Conservation (phyloP, 2,888 invertebrate genomes). For the Dynastes grantii region DNA sequence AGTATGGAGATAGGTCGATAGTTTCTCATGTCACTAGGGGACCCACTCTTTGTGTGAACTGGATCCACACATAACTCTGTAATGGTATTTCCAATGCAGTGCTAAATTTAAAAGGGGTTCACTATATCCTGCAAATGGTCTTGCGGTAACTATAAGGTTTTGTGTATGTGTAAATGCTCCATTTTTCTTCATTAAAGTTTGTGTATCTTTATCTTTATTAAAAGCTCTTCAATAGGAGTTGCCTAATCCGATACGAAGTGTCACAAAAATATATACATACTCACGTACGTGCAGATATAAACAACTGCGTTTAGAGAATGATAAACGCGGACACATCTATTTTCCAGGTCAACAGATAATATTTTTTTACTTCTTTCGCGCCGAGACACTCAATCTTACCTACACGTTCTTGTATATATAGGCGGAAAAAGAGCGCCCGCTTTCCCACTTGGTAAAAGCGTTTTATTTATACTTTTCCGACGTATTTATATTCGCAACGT, state of each 20-base stretch:
- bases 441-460: conserved; percentile 40
- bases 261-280: neutral
- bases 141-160: too few relatives aligned
- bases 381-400: conserved; percentile 35
- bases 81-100: too few relatives aligned
- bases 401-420: conserved; percentile 19
- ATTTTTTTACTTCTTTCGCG: conserved; percentile 31
- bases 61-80: too few relatives aligned
- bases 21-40: too few relatives aligned
- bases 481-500: conserved; percentile 36
- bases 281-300: conserved; percentile 14
- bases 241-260: neutral
- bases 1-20: too few relatives aligned
- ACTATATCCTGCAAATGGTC: too few relatives aligned
- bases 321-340: conserved; percentile 36
- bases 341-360: conserved; percentile 46
- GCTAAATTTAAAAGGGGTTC: too few relatives aligned
- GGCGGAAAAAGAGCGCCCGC: conserved; percentile 14
- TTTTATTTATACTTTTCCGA: conserved; percentile 41
- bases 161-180: too few relatives aligned
- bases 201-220: too few relatives aligned
- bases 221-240: too few relatives aligned
- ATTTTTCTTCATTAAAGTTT: too few relatives aligned
- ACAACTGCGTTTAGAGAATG: conserved; percentile 26
- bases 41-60: too few relatives aligned